These are phyloP conservation scores for Trileptium ribeirensis DNA, from an alignment of 2,888 invertebrate genomes.

Conservation along the genomic window DNA sequence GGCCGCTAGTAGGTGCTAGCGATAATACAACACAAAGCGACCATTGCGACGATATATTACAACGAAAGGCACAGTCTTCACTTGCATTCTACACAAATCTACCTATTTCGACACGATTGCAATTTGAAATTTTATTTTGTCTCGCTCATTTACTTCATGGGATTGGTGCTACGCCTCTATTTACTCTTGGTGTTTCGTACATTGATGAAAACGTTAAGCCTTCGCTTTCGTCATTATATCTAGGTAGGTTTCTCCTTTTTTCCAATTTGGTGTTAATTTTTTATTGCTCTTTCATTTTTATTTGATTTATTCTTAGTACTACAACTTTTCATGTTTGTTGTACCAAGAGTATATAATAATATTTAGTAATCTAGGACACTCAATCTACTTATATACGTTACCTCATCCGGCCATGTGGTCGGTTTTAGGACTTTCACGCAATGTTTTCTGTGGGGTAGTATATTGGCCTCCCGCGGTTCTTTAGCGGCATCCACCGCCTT, in stretches of 20 bases:
- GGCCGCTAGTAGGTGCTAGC: neutral
- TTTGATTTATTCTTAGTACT: too few relatives aligned
- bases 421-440: too few relatives aligned
- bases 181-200: constrained; percentile 77
- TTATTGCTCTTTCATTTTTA: too few relatives aligned
- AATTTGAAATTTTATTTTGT: constrained; percentile 60
- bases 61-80: neutral
- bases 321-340: too few relatives aligned
- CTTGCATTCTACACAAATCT: neutral
- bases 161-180: constrained; percentile 63
- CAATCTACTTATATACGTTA: too few relatives aligned
- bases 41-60: neutral
- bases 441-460: too few relatives aligned
- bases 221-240: constrained; percentile 44
- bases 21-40: neutral
- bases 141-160: constrained; percentile 59
- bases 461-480: too few relatives aligned
- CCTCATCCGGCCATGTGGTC: too few relatives aligned
- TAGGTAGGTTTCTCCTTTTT: constrained; percentile 63
- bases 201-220: constrained; percentile 73
- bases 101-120: neutral
- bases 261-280: too few relatives aligned
- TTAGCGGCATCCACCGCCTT: too few relatives aligned
- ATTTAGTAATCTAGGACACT: too few relatives aligned
- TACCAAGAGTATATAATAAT: too few relatives aligned